Evolutionary conservation across 2,888 invertebrate genomes (phyloP), one percentile per base, ranked within the genome.

Genomic region (Ornithoptera priamus): DNA sequence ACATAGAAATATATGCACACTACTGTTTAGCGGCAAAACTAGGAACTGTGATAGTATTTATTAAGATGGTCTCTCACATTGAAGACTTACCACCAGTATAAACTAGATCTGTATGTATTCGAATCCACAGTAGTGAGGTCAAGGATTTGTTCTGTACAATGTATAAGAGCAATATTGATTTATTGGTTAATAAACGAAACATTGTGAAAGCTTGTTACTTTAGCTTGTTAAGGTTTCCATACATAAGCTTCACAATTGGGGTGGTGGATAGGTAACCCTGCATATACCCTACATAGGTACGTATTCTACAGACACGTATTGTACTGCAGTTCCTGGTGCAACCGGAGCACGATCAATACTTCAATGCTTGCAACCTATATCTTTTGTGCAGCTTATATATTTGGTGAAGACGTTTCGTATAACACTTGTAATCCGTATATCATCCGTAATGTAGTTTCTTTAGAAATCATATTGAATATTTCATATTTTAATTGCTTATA

Each of bases 341-440:
- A n/a, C 30, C 46, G 59, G n/a, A 46, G 24, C 30, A 24, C 58
- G 65, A 65, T 65, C 65, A 50, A 65, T 65, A 65, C 65, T 57
- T 57, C n/a, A 57, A 57, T 10, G 65, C 42, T 10, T 42, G 22
- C 57, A 36, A 17, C 56, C 18, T 58, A 65, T 65, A 62, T 42
- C 57, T 57, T 53, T 57, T 20, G 22, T 57, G 22, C 22, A 22
- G 22, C 22, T 1, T 57, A 20, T 57, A 22, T 57, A 57, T 20
- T 57, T 57, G 20, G 20, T 17, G 20, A 20, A 57, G 57, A 10
- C 5, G 18, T 20, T 57, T n/a, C 57, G 7, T 57, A 50, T 17
- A 15, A 0, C 17, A 17, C 17, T 5, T 1, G 18, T 17, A 17
- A 2, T 50, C 5, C 15, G 17, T 50, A 15, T 50, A 17, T 17